These are phyloP conservation scores for Acestrorhynchus altus DNA, from an alignment of 2,797 vertebrate species.

Conservation along the genomic window DNA sequence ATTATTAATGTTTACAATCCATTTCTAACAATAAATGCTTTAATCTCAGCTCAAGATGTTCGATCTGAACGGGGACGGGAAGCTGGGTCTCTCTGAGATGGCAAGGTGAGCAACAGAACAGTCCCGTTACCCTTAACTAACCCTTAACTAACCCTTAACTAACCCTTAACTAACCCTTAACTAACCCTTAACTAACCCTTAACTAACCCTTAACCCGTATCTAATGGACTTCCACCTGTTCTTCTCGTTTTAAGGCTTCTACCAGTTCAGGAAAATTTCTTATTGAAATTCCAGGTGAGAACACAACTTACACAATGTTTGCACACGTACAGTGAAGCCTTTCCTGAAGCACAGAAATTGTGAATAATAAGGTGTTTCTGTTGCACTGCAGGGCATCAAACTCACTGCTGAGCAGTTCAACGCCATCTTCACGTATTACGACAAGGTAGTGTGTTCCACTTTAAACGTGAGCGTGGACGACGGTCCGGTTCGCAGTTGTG, in stretches of 20 bases:
- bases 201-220: neutral
- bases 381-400: conserved; percentile 85
- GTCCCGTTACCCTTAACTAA: neutral
- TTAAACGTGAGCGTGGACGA: neutral
- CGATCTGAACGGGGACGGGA: conserved; percentile 94
- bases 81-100: conserved; percentile 96
- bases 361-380: conserved; percentile 19
- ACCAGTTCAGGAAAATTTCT: conserved; percentile 90
- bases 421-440: conserved; percentile 90
- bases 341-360: neutral
- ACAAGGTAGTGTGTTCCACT: conserved; percentile 84
- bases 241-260: conserved; percentile 79
- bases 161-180: neutral
- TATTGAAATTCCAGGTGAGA: conserved; percentile 82
- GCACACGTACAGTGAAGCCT: neutral
- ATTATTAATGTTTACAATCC: neutral
- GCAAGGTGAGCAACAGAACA: conserved; percentile 82
- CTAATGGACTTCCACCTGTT: neutral
- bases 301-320: neutral
- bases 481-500: conserved; percentile 1
- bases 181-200: neutral
- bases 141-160: neutral
- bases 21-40: conserved; percentile 67
- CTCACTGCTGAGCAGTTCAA: conserved; percentile 88
- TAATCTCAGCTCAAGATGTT: conserved; percentile 94